These are phyloP conservation scores for Ageneiosus marmoratus DNA, from an alignment of 2,113 vertebrate species.

Conservation along the genomic window DNA sequence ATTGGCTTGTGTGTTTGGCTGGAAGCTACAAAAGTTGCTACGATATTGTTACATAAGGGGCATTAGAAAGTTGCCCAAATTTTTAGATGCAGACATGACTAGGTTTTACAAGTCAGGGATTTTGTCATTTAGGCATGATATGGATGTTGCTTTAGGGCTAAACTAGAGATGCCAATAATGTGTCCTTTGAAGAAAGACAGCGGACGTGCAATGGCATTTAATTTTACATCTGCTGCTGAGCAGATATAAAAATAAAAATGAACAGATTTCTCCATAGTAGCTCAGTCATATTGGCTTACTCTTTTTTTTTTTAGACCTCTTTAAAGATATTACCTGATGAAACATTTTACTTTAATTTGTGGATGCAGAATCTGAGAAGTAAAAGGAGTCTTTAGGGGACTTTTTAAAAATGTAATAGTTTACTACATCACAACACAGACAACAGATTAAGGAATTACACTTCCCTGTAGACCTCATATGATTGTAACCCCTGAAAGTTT, in stretches of 20 bases:
- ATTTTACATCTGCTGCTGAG: conserved; percentile 7
- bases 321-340: conserved; percentile 20
- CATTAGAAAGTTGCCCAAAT: background rate
- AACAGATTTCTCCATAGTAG: conserved; percentile 9
- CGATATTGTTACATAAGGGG: background rate
- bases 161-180: conserved; percentile 8
- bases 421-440: conserved; percentile 59
- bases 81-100: conserved; percentile 1
- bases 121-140: conserved; percentile 15
- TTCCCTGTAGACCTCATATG: conserved; percentile 61
- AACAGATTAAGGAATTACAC: conserved; percentile 54
- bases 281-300: background rate
- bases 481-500: conserved; percentile 60
- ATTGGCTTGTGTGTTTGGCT: background rate
- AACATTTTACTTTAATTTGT: conserved; percentile 23
- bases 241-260: conserved; percentile 27
- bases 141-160: conserved; percentile 10
- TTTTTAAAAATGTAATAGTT: conserved; percentile 45
- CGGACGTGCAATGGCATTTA: conserved; percentile 1
- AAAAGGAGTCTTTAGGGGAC: background rate
- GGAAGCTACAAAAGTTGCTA: background rate
- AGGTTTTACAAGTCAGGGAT: background rate
- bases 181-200: conserved; percentile 18
- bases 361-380: conserved; percentile 7
- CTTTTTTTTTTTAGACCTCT: conserved; percentile 18